Conservation (phyloP, 1,140 invertebrate species). For the Nomia melanderi region DNA sequence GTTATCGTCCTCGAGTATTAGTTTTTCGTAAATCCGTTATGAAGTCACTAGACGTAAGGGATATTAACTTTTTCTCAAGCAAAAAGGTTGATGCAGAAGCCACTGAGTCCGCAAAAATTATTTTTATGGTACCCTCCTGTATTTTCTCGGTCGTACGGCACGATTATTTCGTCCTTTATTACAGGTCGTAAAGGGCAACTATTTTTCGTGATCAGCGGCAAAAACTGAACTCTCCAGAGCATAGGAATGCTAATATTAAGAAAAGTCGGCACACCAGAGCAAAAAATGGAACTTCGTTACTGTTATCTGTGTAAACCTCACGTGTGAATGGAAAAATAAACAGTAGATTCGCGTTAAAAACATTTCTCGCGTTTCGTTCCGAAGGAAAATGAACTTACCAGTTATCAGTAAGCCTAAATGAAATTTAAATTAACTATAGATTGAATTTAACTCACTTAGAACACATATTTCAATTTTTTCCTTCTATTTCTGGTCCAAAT, state of each 20-base stretch:
- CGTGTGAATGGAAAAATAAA: background rate
- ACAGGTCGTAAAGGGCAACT: background rate
- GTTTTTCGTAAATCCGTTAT: background rate
- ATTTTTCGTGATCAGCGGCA: background rate
- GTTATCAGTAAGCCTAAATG: too few species aligned
- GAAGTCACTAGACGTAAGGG: background rate
- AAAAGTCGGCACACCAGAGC: background rate
- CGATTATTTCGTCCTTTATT: slow-evolving; percentile 24
- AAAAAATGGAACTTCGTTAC: slow-evolving; percentile 1
- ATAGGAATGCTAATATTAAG: background rate
- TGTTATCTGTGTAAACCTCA: background rate
- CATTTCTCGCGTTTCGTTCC: background rate
- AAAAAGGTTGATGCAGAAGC: background rate
- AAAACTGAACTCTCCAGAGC: slow-evolving; percentile 5
- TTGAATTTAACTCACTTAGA: too few species aligned
- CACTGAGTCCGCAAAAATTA: background rate
- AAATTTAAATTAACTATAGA: background rate
- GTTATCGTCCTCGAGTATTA: too few species aligned
- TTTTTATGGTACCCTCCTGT: background rate
- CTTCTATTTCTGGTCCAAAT: too few species aligned
- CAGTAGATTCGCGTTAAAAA: background rate
- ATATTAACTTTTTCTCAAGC: slow-evolving; percentile 3
- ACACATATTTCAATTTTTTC: too few species aligned
- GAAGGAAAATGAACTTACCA: background rate
- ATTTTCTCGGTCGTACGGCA: slow-evolving; percentile 6